These are phyloP conservation scores for Leptinotarsa tumamoca DNA, from an alignment of 2,888 invertebrate genomes.

Conservation along the genomic window DNA sequence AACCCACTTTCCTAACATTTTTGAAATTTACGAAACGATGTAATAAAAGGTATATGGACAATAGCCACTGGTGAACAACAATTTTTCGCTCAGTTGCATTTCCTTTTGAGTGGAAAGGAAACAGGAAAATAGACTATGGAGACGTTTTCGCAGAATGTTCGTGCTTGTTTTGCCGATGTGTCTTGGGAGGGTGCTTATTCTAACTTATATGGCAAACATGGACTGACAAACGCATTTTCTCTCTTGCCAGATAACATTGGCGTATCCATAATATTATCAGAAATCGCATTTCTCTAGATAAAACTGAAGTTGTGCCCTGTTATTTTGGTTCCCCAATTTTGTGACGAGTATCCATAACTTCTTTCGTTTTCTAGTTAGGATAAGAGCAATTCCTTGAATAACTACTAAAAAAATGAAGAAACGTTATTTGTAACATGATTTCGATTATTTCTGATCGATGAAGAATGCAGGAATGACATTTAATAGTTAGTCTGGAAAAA, in stretches of 20 bases:
- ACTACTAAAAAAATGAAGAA: no score
- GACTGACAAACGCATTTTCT: slow-evolving; percentile 50
- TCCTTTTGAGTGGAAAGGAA: slow-evolving; percentile 41
- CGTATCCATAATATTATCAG: background rate
- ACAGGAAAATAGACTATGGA: slow-evolving; percentile 39
- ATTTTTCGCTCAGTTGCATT: slow-evolving; percentile 52
- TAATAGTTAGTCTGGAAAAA: no score
- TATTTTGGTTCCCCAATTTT: background rate
- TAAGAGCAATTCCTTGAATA: no score
- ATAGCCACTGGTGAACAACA: slow-evolving; percentile 44
- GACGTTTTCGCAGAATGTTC: slow-evolving; percentile 49
- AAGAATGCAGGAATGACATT: no score
- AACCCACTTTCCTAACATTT: background rate
- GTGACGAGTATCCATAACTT: background rate
- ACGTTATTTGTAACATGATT: no score
- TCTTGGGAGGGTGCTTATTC: slow-evolving; percentile 57
- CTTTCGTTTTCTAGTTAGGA: no score
- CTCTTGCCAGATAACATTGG: slow-evolving; percentile 13
- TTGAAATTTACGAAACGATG: background rate
- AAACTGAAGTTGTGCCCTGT: background rate
- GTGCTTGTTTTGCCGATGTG: slow-evolving; percentile 56
- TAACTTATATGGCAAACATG: slow-evolving; percentile 38
- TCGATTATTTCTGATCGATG: no score
- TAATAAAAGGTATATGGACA: slow-evolving; percentile 30
- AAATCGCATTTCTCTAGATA: background rate